Percentiles rank a stretch among this genome's conserved stretches.
phyloP scores from a whole-genome alignment of 2,797 vertebrate species.

The Apogon talboti region DNA sequence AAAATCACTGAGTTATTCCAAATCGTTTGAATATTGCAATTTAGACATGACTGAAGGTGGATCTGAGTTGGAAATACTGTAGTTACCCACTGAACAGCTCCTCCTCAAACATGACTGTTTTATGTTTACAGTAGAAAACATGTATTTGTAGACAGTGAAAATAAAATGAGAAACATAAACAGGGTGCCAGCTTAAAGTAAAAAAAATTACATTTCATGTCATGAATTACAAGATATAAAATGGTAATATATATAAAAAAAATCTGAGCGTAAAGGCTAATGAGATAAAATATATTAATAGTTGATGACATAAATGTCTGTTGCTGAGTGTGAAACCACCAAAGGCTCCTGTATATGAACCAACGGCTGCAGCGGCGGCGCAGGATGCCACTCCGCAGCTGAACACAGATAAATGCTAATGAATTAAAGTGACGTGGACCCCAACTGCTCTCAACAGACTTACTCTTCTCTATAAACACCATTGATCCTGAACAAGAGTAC shows the following conservation, averaged over 20 bases:
- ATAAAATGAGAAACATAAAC: slow-evolving; percentile 21
- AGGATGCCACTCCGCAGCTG: slow-evolving; percentile 1
- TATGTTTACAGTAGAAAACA: slow-evolving; percentile 18
- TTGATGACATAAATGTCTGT: slow-evolving; percentile 6
- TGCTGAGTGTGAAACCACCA: slow-evolving; percentile 13
- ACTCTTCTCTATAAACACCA: slow-evolving; percentile 41
- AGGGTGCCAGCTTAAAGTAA: neutral
- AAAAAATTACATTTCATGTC: slow-evolving; percentile 49
- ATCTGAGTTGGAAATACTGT: too few relatives aligned
- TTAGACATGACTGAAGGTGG: too few relatives aligned
- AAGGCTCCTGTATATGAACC: neutral
- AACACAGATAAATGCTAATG: slow-evolving; percentile 1
- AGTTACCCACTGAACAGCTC: neutral
- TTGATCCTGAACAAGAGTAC: slow-evolving; percentile 44
- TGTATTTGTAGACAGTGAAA: neutral
- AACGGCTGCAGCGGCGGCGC: neutral
- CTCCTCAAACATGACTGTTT: neutral
- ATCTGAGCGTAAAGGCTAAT: slow-evolving; percentile 3
- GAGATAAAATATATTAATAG: slow-evolving; percentile 35
- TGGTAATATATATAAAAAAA: neutral
- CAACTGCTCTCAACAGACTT: slow-evolving; percentile 37
- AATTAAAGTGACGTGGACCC: slow-evolving; percentile 11
- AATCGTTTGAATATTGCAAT: too few relatives aligned
- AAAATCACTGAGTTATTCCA: too few relatives aligned
- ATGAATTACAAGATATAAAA: slow-evolving; percentile 35